A percentile compares a stretch with the other conserved stretches of the same genome.
phyloP scores from a whole-genome alignment of 2,888 invertebrate genomes.

The Cantharis flavilabris region DNA sequence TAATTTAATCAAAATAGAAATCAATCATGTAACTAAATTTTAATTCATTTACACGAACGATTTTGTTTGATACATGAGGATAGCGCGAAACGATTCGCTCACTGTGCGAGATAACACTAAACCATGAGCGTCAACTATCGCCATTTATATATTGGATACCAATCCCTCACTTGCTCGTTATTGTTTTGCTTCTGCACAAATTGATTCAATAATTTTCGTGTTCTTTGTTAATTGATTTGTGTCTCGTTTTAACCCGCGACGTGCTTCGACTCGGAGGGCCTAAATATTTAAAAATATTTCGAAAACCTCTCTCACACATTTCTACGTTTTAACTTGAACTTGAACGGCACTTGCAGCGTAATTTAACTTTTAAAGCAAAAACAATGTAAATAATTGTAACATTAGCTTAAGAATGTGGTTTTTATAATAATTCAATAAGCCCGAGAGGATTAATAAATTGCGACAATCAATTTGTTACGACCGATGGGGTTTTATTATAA shows the following conservation, averaged over 20 bases:
- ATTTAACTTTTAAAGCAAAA: background rate
- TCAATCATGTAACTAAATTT: conserved; percentile 29
- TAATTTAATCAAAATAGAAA: conserved; percentile 22
- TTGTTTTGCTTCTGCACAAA: conserved; percentile 9
- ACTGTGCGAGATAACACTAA: conserved; percentile 32
- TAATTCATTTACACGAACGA: conserved; percentile 27
- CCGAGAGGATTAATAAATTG: background rate
- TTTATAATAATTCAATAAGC: background rate
- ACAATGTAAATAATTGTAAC: background rate
- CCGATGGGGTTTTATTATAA: background rate
- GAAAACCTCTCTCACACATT: background rate
- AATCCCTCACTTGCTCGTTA: conserved; percentile 14
- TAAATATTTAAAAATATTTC: background rate
- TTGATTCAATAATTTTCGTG: background rate
- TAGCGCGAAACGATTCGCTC: conserved; percentile 21
- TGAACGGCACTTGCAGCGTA: background rate
- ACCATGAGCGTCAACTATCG: conserved; percentile 9
- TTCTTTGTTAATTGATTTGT: background rate
- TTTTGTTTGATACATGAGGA: conserved; percentile 2
- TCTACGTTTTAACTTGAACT: background rate
- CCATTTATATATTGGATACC: conserved; percentile 25
- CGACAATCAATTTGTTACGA: background rate
- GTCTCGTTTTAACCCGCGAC: background rate
- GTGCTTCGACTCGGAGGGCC: background rate
- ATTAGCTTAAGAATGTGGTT: background rate